Evolutionary conservation across 1,140 invertebrate genomes (phyloP), one percentile per base, ranked within the genome.

Genomic region (Drosophila ohnishii): DNA sequence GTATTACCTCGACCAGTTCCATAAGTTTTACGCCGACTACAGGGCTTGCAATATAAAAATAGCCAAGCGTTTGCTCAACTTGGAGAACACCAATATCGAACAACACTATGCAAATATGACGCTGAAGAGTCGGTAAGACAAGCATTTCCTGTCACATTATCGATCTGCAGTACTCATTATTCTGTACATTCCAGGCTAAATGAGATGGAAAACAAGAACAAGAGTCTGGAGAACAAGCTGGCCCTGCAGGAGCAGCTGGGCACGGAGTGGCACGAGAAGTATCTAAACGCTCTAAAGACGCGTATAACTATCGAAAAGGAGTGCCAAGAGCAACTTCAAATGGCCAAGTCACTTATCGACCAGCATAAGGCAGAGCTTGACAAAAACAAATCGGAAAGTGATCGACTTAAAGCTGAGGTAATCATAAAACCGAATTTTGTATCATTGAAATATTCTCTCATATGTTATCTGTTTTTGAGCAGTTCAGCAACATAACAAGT

Each of bases 181-280:
- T 13, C 9, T 22, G 4, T 35, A 14, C 7, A 35, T 55, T 55
- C 0, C 34, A 55, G 51, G 7, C 8, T 37, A 10, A 6, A 6
- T 6, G 2, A 0, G 6, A 10, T n/a, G 19, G 2, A 4, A 2
- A 13, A n/a, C 13, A 3, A 10, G 19, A 2, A 14, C 1, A 10
- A 10, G 19, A 22, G 6, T 10, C 19, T 55, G 13, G 13, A n/a
- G 4, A 8, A n/a, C 0, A 37, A 0, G 7, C 19, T 55, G 34
- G 9, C 13, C 13, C 7, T 6, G 34, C 13, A 55, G 5, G 5
- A 14, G 0, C 2, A 37, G 34, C 7, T 10, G 8, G 10, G 3
- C 2, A 9, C 0, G 1, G 5, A 37, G 34, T 1, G 10, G 1
- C 2, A 14, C 4, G 19, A n/a, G 0, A 55, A 25, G 51, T 55